Conservation (phyloP, 2,113 vertebrate species). For the Mandrillus leucophaeus region DNA sequence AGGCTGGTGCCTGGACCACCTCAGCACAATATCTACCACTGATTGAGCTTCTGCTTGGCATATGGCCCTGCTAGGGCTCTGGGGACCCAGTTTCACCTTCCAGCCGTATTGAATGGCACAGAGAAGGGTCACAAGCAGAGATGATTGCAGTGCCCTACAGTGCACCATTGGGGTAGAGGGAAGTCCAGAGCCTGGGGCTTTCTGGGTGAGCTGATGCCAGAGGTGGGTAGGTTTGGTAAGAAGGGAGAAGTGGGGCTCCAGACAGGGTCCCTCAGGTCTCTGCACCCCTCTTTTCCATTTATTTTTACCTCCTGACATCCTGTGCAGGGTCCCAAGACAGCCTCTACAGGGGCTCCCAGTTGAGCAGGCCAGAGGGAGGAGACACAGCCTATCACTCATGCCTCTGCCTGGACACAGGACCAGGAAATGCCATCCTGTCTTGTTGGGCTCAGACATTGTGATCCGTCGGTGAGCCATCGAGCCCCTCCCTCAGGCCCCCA, state of each 20-base stretch:
- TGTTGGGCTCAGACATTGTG: not conserved
- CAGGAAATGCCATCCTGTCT: not conserved
- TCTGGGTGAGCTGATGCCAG: not conserved
- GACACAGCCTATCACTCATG: not conserved
- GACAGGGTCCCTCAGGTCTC: not conserved
- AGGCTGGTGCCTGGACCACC: not conserved
- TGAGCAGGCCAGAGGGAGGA: not conserved
- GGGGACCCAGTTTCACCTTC: not conserved
- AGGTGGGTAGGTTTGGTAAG: not conserved
- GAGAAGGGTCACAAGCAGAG: not conserved
- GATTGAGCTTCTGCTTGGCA: not conserved
- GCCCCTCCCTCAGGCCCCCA: not conserved
- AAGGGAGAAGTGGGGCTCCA: too few relatives aligned
- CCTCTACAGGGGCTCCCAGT: not conserved
- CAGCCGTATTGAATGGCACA: rapidly evolving
- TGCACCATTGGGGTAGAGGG: rapidly evolving
- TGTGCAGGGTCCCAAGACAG: not conserved
- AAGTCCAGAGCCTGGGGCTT: not conserved
- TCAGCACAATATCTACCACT: rapidly evolving
- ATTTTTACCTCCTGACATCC: not conserved
- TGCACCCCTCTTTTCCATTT: not conserved
- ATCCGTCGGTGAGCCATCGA: rapidly evolving
- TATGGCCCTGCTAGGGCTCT: not conserved
- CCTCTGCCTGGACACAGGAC: not conserved
- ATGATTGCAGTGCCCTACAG: rapidly evolving